Percentiles rank a stretch among this genome's conserved stretches.
These are phyloP conservation scores for Crocidura indochinensis DNA, from an alignment of 2,797 vertebrate genomes.

Conservation along the genomic window DNA sequence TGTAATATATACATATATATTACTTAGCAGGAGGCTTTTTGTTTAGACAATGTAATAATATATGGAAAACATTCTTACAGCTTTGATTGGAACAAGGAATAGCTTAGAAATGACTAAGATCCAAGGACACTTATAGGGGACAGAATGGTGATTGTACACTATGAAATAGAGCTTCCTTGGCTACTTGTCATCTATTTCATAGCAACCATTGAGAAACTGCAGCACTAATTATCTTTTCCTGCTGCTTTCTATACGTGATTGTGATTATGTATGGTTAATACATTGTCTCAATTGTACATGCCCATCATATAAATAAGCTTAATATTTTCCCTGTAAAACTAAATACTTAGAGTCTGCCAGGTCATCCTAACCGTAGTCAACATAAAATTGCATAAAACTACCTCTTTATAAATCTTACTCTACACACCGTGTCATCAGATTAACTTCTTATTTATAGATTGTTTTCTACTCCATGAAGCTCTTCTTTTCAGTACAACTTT, in stretches of 20 bases:
- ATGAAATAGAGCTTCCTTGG: neutral
- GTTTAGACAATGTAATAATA: neutral
- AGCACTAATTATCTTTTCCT: neutral
- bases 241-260: neutral
- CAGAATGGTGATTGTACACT: neutral
- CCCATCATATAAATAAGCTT: neutral
- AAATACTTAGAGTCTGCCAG: neutral
- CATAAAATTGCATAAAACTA: neutral
- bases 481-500: neutral
- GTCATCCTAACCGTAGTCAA: neutral
- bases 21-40: neutral
- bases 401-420: neutral
- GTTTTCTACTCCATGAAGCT: neutral
- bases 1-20: too few species aligned
- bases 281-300: neutral
- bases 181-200: neutral
- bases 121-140: neutral
- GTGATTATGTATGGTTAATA: neutral
- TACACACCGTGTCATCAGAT: neutral
- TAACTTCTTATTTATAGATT: neutral
- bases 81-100: neutral
- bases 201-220: neutral
- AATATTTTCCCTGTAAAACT: neutral
- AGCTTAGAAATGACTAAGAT: neutral
- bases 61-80: neutral